A percentile compares a stretch with the other conserved stretches of the same genome.
Conservation (phyloP, 2,113 vertebrate species). For the Siniperca knerii region DNA sequence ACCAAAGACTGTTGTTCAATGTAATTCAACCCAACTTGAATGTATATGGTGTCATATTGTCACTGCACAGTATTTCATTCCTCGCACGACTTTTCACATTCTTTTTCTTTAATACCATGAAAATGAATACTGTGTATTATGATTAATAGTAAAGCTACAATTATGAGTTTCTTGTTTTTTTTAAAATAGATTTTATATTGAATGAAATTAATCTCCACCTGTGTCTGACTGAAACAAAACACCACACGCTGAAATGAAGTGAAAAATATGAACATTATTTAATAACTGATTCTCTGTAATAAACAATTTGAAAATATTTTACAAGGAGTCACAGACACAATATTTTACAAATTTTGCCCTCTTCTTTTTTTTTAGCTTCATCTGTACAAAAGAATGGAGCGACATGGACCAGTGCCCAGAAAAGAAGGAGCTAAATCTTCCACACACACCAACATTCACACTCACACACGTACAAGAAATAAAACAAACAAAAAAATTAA, state of each 20-base stretch:
- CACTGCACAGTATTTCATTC: too few relatives aligned
- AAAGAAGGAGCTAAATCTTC: constrained; percentile 82
- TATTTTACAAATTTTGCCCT: constrained; percentile 98
- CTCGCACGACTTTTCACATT: too few relatives aligned
- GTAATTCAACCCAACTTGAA: too few relatives aligned
- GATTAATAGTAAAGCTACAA: neutral
- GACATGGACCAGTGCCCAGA: constrained; percentile 83
- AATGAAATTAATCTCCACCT: constrained; percentile 1
- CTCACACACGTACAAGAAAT: constrained; percentile 72
- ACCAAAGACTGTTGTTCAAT: too few relatives aligned
- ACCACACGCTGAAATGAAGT: constrained; percentile 89
- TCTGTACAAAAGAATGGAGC: constrained; percentile 96
- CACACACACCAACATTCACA: constrained; percentile 74
- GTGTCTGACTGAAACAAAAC: constrained; percentile 38
- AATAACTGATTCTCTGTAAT: constrained; percentile 99
- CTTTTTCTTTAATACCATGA: neutral
- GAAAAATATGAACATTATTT: constrained; percentile 99
- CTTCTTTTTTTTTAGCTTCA: constrained; percentile 88
- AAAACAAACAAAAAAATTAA: constrained; percentile 38
- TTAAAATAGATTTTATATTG: neutral
- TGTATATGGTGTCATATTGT: too few relatives aligned
- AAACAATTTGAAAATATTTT: constrained; percentile 99
- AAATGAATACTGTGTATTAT: neutral
- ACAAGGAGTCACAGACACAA: constrained; percentile 99
- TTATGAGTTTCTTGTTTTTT: too few relatives aligned